Base-by-base conservation (phyloP, 1,140 invertebrate genomes). In the Dendroctonus valens region DNA sequence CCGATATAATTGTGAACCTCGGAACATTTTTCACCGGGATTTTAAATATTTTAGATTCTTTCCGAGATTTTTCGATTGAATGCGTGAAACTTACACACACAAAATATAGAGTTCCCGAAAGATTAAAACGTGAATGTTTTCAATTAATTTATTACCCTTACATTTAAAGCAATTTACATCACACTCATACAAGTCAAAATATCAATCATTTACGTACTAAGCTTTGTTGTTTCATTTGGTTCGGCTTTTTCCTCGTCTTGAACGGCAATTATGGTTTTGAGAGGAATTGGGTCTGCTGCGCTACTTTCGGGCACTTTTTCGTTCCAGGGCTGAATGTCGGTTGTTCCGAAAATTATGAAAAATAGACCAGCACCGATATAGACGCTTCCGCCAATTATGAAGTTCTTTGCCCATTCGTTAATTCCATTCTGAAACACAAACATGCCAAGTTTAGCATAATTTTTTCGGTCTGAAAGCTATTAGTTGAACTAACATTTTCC, bases 331-430 rank as follows among this genome's bases (percentile, higher is more conserved):
- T 83, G 82, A 39, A 79, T 77, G 53, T 80, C 69, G 38, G 76
- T 81, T 40, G 75, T 79, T 51, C 81, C 81, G 42, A 81, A 81
- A 11, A 85, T 63, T 5, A 81, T 62, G 66, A 83, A 89, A 5
- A 86, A 50, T 0, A 84, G 41, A 68, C 82, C 83, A 42, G 80
- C 81, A 5, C 76, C 53, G 7, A 83, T 73, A 67, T 83, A 85
- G 0, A 87, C 77, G 0, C 60, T 77, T 5, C 82, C 81, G 0
- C 81, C 80, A 39, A 87, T 82, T 75, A 81, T 86, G 71, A 87
- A 88, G 0, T 87, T 79, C 7, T 77, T 79, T 69, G 82, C 81
- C 87, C 87, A 89, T 66, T 82, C 80, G 7, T 82, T 77, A 7
- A 84, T 74, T 5, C 81, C 81, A 76, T 83, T 80, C 86, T 88